Base-by-base conservation (phyloP, 2,888 invertebrate species). In the Tetropium fuscum region DNA sequence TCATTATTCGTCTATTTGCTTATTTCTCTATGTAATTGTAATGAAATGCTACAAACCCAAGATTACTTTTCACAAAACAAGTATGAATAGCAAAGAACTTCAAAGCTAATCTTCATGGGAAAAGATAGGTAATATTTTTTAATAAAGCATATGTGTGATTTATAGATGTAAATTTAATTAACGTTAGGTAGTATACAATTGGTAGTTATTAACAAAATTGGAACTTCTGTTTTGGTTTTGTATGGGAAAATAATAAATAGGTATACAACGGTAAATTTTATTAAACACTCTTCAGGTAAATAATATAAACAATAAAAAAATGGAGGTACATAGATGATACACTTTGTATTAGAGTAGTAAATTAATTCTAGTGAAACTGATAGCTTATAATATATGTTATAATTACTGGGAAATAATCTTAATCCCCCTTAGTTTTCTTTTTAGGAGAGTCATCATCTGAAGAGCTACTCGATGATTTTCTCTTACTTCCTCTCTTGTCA, bases 391-490 rank as follows among this genome's bases (percentile, higher is more conserved):
- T 45, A 45, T 27, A 27, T 32, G 7, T 32, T 32, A 32, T 16
- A 45, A 45, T 32, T 3, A 11, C 30, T 15, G 7, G 27, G 10
- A 5, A 10, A 18, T 8, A 18, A 30, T 41, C 48, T 48, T 62
- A 62, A 62, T 66, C 59, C 47, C 58, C 69, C 58, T 71, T 77
- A 45, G 64, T 73, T 59, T 76, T 78, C 63, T 78, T 77, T 56
- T 74, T 75, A 16, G 78, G 79, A 43, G 76, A 74, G 62, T 77
- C 79, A 56, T 75, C 74, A 3, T 71, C 73, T 34, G 67, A 68
- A 49, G 72, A 69, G 32, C 69, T 70, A 6, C 36, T 63, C 3
- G 70, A 76, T 61, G 74, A 77, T 65, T 77, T 78, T 41, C 78
- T 74, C 58, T 79, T 78, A 7, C 60, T 72, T 1, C 40, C 53